A percentile compares a stretch with the other conserved stretches of the same genome.
Evolutionary conservation across 2,113 vertebrate species (phyloP).

Genomic region (Fukomys damarensis): DNA sequence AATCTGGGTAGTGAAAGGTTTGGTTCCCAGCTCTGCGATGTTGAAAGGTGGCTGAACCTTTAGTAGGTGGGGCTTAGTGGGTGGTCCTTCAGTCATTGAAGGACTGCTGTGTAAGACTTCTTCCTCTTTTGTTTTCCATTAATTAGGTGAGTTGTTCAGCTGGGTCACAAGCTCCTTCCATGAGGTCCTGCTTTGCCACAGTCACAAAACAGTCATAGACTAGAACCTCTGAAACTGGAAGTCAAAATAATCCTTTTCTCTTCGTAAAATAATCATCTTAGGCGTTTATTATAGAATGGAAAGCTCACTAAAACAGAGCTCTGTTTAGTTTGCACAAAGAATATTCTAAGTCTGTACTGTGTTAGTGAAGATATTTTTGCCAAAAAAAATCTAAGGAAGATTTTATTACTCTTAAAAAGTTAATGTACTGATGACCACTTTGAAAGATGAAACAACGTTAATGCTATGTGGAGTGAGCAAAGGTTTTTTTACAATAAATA

Average conservation of each 20-base stretch:
- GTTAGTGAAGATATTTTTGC: slow-evolving; percentile 17
- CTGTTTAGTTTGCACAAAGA: neutral
- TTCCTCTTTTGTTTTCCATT: neutral
- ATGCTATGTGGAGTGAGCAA: slow-evolving; percentile 41
- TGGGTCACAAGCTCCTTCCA: neutral
- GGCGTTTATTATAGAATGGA: neutral
- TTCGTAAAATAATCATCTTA: neutral
- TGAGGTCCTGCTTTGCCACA: neutral
- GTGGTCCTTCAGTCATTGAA: no score
- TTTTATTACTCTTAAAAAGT: slow-evolving; percentile 32
- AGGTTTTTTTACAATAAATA: slow-evolving; percentile 71
- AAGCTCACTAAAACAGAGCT: neutral
- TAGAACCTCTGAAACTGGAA: neutral
- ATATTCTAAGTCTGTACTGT: slow-evolving; percentile 1
- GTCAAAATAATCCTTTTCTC: neutral
- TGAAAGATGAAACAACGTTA: slow-evolving; percentile 64
- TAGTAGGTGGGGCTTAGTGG: neutral
- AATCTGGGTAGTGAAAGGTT: no score
- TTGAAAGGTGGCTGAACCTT: neutral
- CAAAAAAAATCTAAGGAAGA: slow-evolving; percentile 22
- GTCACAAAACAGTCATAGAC: neutral
- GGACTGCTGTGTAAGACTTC: neutral
- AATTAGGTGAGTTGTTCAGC: neutral
- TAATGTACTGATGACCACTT: slow-evolving; percentile 65
- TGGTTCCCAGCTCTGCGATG: neutral